Evolutionary conservation across 2,888 invertebrate species (phyloP), one percentile per base, ranked within the genome.

Genomic region (Brachyptera risi): DNA sequence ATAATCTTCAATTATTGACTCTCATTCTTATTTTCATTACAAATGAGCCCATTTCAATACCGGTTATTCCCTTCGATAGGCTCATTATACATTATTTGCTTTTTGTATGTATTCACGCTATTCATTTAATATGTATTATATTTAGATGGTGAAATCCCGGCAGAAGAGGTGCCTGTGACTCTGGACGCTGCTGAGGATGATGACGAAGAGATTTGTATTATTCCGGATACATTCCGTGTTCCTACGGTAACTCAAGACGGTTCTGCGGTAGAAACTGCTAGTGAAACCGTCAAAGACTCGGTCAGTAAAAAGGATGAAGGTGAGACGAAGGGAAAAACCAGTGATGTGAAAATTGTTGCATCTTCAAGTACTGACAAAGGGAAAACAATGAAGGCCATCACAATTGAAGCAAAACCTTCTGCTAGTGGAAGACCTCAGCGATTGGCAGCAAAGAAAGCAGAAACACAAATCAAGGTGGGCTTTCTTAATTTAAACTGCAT

Each of bases 211-310:
- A 78, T 86, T 5, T 87, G 86, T 63, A 78, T 87, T 3, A 78
- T 87, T 64, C 87, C 87, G 0, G 87, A 87, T 69, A 84, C 84
- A 0, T 84, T 84, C 62, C 77, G 85, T 63, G 83, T 84, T 69
- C 68, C 64, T 67, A 68, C 0, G 70, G 70, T 66, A 70, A 15
- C 67, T 67, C 54, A 21, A 1, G 24, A 3, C 11, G 24, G 3
- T 23, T 7, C 23, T n/a, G 9, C 24, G 13, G 47, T 64, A 15
- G 74, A 73, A 56, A 69, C 60, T 49, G 59, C 68, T 1, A 73
- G 73, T 37, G 63, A 69, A 21, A 19, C 21, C 13, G 23, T 4
- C 19, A 68, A 31, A 11, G 31, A 31, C 31, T 5, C 31, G 7
- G 31, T 5, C 31, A 31, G 31, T 31, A 7, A 7, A 11, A 68